Base-by-base conservation (phyloP, 2,113 vertebrate genomes). In the Mormoops blainvillei region DNA sequence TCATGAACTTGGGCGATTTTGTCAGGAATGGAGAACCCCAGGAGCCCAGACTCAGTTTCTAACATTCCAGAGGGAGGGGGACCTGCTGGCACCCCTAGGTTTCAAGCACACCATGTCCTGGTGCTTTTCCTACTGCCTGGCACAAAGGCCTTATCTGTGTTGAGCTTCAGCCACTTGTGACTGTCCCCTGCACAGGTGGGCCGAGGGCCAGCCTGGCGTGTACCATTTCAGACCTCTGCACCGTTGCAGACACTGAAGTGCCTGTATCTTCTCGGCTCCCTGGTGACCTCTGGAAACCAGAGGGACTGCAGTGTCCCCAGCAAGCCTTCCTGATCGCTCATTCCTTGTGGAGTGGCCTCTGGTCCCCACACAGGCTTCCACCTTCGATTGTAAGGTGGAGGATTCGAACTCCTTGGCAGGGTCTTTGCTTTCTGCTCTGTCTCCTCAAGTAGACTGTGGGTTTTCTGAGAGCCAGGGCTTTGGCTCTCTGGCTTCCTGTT, bases 181-280 rank as follows among this genome's bases (percentile, higher is more conserved):
- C 80, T 61, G 87, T 22, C 50, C 52, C 48, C 1, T 2, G 4
- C 77, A 33, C 28, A 41, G 68, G 48, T 33, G 26, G 89, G 33
- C 52, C 63, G 22, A 15, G 45, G 48, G 89, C 38, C 50, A 70
- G 56, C 48, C 20, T 78, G 10, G 31, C 18, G n/a, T 22, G 31
- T 26, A 52, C 11, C 3, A 0, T 12, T 28, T 58, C 52, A 36
- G 18, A 78, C 8, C 41, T 52, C 9, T 4, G 67, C 11, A 2
- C 38, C 6, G 0, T 10, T 24, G 43, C 7, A 58, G 38, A 24
- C n/a, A 0, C 41, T 9, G 65, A 22, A 11, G 26, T 6, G 28
- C 70, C 18, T 3, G 31, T 36, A 7, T 20, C 3, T 14, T 63
- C 11, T 4, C 4, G 0, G 80, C 36, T 7, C 33, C 41, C 54